These are phyloP conservation scores for Orbicella faveolata DNA, from an alignment of 64 coral and sea anemone genomes.

Conservation along the genomic window DNA sequence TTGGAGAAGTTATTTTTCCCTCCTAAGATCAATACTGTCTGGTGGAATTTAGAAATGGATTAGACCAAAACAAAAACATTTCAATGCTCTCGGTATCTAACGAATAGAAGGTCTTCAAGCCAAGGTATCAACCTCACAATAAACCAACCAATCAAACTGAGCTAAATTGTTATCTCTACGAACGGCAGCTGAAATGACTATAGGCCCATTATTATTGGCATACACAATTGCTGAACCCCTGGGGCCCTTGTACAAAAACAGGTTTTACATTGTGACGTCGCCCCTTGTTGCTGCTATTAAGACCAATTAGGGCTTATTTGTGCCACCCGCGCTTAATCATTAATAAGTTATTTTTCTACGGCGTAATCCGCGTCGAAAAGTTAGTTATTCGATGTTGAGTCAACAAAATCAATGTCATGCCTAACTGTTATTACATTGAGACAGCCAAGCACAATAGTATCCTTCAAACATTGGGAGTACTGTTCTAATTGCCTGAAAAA, in stretches of 20 bases:
- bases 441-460: no score
- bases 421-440: neutral
- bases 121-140: neutral
- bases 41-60: constrained; percentile 9
- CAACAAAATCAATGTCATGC: neutral
- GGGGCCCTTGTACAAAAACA: neutral
- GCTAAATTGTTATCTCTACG: constrained; percentile 18
- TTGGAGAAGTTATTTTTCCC: neutral
- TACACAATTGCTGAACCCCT: neutral
- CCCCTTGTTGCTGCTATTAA: neutral
- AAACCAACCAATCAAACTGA: constrained; percentile 42
- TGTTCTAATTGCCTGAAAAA: no score
- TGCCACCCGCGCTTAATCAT: neutral
- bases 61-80: constrained; percentile 13
- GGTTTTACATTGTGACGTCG: constrained; percentile 28
- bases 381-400: neutral
- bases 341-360: neutral
- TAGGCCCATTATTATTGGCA: neutral
- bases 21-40: neutral
- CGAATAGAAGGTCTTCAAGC: neutral
- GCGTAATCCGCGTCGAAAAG: neutral
- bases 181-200: constrained; percentile 34
- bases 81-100: neutral
- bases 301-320: neutral
- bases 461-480: no score